Evolutionary conservation across 2,888 invertebrate species (phyloP), one percentile per base, ranked within the genome.

Genomic region (Gastrophysa polygoni): DNA sequence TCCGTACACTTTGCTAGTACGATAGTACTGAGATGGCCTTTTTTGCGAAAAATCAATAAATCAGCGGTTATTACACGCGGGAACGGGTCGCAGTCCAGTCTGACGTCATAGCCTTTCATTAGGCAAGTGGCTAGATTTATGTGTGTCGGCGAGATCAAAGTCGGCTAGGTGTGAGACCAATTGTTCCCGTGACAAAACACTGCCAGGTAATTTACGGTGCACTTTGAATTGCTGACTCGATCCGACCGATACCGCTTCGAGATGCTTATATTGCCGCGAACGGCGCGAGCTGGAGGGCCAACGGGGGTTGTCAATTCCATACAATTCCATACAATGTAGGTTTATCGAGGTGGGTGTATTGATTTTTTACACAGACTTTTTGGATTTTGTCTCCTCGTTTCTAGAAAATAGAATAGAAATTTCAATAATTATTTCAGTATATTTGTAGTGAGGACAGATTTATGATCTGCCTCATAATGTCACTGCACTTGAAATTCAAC

Each of bases 101-200:
- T 76, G 77, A 78, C 77, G 77, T 77, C 77, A 77, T 72, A 67
- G 74, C 75, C 81, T 80, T 81, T 81, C 81, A 81, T 82, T 81
- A 82, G 80, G 80, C 79, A 81, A 81, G 82, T 81, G 81, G 81
- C 78, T 81, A 81, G 82, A 82, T 82, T 81, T 81, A 82, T 81
- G 80, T 76, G 79, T 79, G 80, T 76, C 81, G 81, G 80, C 75
- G 68, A 78, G 73, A 80, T 81, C 81, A 81, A 82, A 81, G 81
- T 73, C 73, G 76, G 77, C 71, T 81, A 82, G 82, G 82, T 82
- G 82, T 81, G 81, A 82, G 81, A 81, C 81, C 82, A 81, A 82
- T 82, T 82, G 82, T 81, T 82, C 81, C 81, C 82, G 81, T 81
- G 82, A 82, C 81, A 82, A 82, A 82, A 82, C 82, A 82, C 79